Evolutionary conservation across 2,888 invertebrate genomes (phyloP), one percentile per base, ranked within the genome.

Genomic region (Anthrax anthrax): DNA sequence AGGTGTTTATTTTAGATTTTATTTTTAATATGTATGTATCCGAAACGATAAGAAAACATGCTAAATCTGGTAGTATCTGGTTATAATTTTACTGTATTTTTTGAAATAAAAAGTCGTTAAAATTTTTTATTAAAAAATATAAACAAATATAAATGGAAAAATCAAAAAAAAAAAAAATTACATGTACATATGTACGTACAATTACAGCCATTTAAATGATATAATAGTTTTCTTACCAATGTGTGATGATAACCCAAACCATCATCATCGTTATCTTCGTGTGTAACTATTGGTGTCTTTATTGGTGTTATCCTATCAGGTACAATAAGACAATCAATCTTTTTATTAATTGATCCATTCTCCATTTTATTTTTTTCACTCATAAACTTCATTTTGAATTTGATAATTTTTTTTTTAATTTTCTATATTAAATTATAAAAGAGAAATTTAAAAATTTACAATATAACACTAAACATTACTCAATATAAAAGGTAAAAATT

Each of bases 181-280:
- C n/a, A n/a, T 23, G 23, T 23, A 23, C 23, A 23, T 23, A 23
- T 23, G 23, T 23, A 23, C 23, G 8, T 34, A 34, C n/a, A 34
- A 14, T 14, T 9, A 34, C 10, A 34, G 4, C 6, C 10, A 14
- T 34, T 14, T 34, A 12, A 8, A 12, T 34, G 10, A 34, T 34
- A 12, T 34, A 12, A 4, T 8, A 34, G 4, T 12, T 32, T 5
- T 50, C 54, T 52, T 39, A 54, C 54, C 52, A 54, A 47, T 39
- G 54, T 54, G 44, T 54, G 50, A 41, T 51, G 51, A 46, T 52
- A 54, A 39, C 52, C 52, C 17, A 52, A 40, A 12, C 50, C 50
- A 39, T 36, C 44, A 39, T 52, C 51, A 14, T 51, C 47, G 19
- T 49, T 50, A 42, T 51, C 48, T 29, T 46, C 49, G 8, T 38